Conservation (phyloP, 1,140 invertebrate species). For the Papilio polytes region DNA sequence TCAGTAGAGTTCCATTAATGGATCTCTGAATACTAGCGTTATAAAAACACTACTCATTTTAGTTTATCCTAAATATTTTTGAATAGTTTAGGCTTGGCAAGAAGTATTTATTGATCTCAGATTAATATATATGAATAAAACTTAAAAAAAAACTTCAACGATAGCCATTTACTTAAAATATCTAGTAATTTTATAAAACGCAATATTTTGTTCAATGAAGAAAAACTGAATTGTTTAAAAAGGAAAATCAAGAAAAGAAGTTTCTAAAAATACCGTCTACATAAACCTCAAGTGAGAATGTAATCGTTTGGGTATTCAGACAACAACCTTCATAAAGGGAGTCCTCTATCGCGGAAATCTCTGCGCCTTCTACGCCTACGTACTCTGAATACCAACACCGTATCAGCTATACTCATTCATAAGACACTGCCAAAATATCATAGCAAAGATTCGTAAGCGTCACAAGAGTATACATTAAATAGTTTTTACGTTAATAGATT, state of each 20-base stretch:
- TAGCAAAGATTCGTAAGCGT: background rate
- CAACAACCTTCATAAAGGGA: slow-evolving; percentile 30
- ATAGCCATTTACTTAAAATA: background rate
- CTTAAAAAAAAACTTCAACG: background rate
- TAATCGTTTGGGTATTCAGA: slow-evolving; percentile 32
- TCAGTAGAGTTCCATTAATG: slow-evolving; percentile 63
- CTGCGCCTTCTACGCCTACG: slow-evolving; percentile 30
- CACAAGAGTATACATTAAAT: background rate
- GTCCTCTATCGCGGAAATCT: slow-evolving; percentile 29
- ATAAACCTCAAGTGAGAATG: slow-evolving; percentile 17
- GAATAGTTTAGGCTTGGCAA: background rate
- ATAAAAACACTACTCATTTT: slow-evolving; percentile 18
- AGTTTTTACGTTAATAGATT: background rate
- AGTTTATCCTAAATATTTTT: background rate
- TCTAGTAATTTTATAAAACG: background rate
- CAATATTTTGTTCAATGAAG: background rate
- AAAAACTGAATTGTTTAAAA: background rate
- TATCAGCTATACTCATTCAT: slow-evolving; percentile 34
- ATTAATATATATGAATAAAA: background rate
- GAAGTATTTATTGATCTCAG: background rate
- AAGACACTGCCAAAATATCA: slow-evolving; percentile 19
- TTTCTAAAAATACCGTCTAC: slow-evolving; percentile 6
- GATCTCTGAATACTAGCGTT: background rate
- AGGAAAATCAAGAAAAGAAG: background rate
- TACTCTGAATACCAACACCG: slow-evolving; percentile 22